Base-by-base conservation (phyloP, 2,888 invertebrate genomes). In the Ichneumoninae sp. region DNA sequence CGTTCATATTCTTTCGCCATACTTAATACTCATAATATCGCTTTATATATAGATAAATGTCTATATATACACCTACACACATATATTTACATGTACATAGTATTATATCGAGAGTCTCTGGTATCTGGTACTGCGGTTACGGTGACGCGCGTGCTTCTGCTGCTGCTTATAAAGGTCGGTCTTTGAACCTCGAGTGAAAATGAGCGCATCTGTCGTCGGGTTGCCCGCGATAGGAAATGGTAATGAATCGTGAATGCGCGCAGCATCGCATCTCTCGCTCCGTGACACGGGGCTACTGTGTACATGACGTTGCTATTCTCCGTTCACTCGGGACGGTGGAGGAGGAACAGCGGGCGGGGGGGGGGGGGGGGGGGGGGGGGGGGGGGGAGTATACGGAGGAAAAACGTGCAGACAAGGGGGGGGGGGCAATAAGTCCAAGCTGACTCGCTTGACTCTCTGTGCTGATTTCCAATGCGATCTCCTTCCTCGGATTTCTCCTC, bases 131-230 rank as follows among this genome's bases (percentile, higher is more conserved):
- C 44, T 44, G 75, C 79, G 80, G 71, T 76, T 65, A 71, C 72
- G 65, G 75, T 80, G 79, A 83, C 79, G 80, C 71, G 57, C 44
- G 62, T 47, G 57, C 26, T 50, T 26, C 50, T 60, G 57, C 57
- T 44, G 40, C 84, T 44, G 40, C 84, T 84, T 76, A 79, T 82
- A 84, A 82, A 85, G 83, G 86, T 82, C 84, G 86, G 87, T 86
- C 86, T 86, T 87, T 86, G 86, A 86, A 87, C 86, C 83, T 81
- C 84, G 82, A 87, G 87, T 86, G 86, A 87, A 87, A 87, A 87
- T 86, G 85, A 87, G 84, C 85, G 86, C 86, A 87, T 87, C 87
- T 87, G 79, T 86, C 83, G 79, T 74, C 77, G 66, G 57, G 75
- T 76, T 66, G 77, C 77, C 84, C 80, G 84, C 84, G 83, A 82